Conservation (phyloP, 2,888 invertebrate genomes). For the Amblyteles armatorius region DNA sequence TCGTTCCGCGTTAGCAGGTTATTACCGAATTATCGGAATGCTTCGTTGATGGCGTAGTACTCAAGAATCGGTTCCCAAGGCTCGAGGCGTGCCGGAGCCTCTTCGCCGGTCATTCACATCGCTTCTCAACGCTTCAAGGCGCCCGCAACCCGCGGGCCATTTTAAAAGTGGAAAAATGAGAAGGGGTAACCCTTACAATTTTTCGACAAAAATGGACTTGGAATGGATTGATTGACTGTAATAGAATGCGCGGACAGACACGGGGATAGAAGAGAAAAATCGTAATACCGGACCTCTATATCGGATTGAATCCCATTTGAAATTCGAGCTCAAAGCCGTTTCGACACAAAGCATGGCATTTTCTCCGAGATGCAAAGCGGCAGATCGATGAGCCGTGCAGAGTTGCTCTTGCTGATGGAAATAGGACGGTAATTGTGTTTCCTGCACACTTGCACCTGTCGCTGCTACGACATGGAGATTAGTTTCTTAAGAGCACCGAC, state of each 20-base stretch:
- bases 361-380: not conserved
- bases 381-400: not conserved
- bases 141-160: too few relatives aligned
- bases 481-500: constrained; percentile 22
- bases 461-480: not conserved
- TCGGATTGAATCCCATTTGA: constrained; percentile 3
- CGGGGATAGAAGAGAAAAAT: not conserved
- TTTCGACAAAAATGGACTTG: too few relatives aligned
- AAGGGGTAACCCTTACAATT: too few relatives aligned
- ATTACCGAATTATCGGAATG: constrained; percentile 53
- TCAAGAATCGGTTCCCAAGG: constrained; percentile 27
- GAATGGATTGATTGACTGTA: constrained; percentile 48
- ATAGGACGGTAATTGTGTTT: not conserved
- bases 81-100: constrained; percentile 11
- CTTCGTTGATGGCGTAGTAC: constrained; percentile 15
- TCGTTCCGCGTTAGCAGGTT: not conserved
- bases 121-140: constrained; percentile 48
- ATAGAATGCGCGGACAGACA: constrained; percentile 43
- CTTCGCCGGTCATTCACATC: constrained; percentile 60
- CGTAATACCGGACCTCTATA: not conserved
- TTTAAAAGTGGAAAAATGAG: too few relatives aligned
- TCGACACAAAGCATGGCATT: not conserved
- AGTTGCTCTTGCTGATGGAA: not conserved
- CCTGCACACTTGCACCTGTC: constrained; percentile 1
- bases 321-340: constrained; percentile 18